Base-by-base conservation (phyloP, 2,888 invertebrate genomes). In the Ctena decussata region DNA sequence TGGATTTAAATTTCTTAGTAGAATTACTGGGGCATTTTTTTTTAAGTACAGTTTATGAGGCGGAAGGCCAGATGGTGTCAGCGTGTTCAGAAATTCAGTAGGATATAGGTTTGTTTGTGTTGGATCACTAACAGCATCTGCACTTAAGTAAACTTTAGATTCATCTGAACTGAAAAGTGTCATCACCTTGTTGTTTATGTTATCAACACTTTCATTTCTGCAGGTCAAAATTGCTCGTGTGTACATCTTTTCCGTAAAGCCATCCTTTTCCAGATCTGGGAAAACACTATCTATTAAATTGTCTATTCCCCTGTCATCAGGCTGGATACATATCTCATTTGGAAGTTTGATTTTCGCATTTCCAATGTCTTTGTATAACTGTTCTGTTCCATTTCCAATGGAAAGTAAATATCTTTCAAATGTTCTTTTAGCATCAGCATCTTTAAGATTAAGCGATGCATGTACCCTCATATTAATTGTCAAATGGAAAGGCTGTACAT, bases 151-250 rank as follows among this genome's bases (percentile, higher is more conserved):
- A 35, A 32, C 65, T 44, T 69, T 11, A 35, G 41, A 53, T 35
- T 27, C 44, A n/a, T n/a, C 46, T 21, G 77, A 86, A 12, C 70
- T 82, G 35, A 88, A 53, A 27, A 46, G 8, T 24, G 80, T 44
- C 46, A 84, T 74, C n/a, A 86, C 46, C 39, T 44, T 30, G 3
- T 76, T 41, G 57, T 89, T 89, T 35, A 89, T 77, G 21, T 44
- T 32, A 27, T 78, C 39, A 18, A 82, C 80, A 18, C 30, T 24
- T 3, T 89, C 74, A 71, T 90, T 91, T 65, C 72, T 89, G 15
- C 91, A 69, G 6, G 86, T 84, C 35, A 92, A 69, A 82, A 93
- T 92, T 72, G 89, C 84, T 76, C 88, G 35, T 60, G 87, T 84
- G 71, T 73, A 37, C 44, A 92, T 70, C 89, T 81, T n/a, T 37